Evolutionary conservation across 1,140 invertebrate species (phyloP), one percentile per base, ranked within the genome.

Genomic region (Lamellibrachia luymesi): DNA sequence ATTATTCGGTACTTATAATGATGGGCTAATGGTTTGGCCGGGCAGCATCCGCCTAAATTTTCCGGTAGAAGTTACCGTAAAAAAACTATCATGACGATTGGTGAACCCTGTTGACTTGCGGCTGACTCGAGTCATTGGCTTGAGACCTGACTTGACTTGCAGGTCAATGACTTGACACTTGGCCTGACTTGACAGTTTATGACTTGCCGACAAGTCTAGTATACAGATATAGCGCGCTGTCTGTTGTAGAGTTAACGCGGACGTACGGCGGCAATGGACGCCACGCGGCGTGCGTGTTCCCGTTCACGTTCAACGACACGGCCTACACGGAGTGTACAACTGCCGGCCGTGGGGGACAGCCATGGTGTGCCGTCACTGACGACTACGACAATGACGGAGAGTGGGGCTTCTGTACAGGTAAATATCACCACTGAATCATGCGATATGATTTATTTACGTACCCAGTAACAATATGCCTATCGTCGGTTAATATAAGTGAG

Each of bases 281-380:
- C 13, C 51, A 50, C 17, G 49, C 91, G 51, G 0, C 5, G 51
- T 94, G 94, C 90, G 92, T 94, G 49, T 94, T 94, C 90, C 94
- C 94, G 27, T 94, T 94, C 91, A 94, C 92, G 89, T 94, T 94
- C 90, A 94, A 93, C 50, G 93, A 90, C 13, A 93, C 94, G 51
- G 64, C 51, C 27, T 94, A 94, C 91, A 52, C 80, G 90, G 92
- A 92, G 56, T 94, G 94, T 94, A 64, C 91, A 2, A 92, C 93
- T 4, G 90, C 51, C 64, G 90, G 91, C 90, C 25, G 92, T 17
- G 52, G 38, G 10, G 89, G 51, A 64, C 89, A 51, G 27, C 92
- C 93, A 38, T 94, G 94, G 94, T 94, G 94, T 49, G 92, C 93
- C 7, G 94, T 93, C 10, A 94, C 94, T 17, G 49, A 13, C 80